Conservation (phyloP, 37 sponge, comb jelly and placozoan species). For the Oopsacas minuta region DNA sequence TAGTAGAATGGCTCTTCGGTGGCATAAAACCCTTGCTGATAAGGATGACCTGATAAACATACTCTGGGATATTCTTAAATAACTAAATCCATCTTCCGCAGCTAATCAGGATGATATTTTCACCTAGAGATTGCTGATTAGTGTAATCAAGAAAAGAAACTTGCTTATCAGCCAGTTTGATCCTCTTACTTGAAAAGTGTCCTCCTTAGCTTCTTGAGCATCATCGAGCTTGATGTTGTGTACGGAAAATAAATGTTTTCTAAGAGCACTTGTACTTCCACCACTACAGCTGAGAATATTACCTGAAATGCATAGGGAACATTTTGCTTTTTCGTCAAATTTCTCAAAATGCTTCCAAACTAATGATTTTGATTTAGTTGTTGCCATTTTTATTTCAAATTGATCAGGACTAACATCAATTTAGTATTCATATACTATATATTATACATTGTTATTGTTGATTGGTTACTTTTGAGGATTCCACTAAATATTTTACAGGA, state of each 20-base stretch:
- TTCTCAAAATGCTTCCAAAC: not conserved
- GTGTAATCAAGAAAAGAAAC: not conserved
- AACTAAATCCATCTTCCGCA: slow-evolving; percentile 14
- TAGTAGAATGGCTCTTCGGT: not conserved
- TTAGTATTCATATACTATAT: not conserved
- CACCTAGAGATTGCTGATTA: not conserved
- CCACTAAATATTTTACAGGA: no score
- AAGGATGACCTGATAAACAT: not conserved
- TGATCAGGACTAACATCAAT: no score
- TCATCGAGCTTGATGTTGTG: not conserved
- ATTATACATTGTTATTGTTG: not conserved
- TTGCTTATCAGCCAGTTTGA: not conserved
- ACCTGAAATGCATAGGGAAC: not conserved
- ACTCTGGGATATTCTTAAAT: not conserved
- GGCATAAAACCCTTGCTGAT: not conserved
- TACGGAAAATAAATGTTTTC: not conserved
- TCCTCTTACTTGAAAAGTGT: not conserved
- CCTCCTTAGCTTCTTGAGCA: not conserved
- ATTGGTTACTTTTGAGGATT: not conserved
- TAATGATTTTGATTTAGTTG: not conserved
- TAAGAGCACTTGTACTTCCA: slow-evolving; percentile 7
- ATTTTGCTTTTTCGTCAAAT: not conserved
- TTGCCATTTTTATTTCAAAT: no score
- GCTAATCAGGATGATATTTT: not conserved
- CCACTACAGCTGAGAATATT: slow-evolving; percentile 2